Percentiles rank a stretch among this genome's conserved stretches.
phyloP scores from a whole-genome alignment of 1,140 invertebrate species.

The Hetaerina americana region DNA sequence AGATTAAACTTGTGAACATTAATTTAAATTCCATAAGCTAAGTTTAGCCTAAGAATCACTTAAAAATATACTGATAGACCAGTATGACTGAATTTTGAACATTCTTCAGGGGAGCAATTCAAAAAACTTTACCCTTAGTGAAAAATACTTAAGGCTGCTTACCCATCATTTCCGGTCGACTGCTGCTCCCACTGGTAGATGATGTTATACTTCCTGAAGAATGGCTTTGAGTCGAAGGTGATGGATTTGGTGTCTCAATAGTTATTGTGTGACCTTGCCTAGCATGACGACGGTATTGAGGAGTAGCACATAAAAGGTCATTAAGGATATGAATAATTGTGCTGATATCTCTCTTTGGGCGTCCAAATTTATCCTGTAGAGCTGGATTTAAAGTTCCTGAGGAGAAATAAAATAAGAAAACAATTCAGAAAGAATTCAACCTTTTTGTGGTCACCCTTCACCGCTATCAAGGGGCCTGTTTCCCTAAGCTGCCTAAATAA shows the following conservation, averaged over 20 bases:
- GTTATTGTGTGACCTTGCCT: conserved; percentile 11
- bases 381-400: conserved; percentile 83
- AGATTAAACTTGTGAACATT: no score
- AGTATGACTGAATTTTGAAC: no score
- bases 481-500: no score
- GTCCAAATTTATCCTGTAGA: conserved; percentile 79
- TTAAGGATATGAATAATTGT: conserved; percentile 93
- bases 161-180: not conserved
- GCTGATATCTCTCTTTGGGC: conserved; percentile 80
- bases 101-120: no score
- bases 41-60: no score
- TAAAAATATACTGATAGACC: no score
- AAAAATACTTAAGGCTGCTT: no score
- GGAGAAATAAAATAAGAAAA: conserved; percentile 26
- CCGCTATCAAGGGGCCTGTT: no score
- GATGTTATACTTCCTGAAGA: not conserved
- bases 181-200: not conserved
- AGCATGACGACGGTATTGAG: conserved; percentile 35
- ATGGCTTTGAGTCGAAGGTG: not conserved
- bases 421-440: conserved; percentile 17
- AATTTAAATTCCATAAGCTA: no score
- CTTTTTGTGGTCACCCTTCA: no score
- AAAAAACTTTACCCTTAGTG: no score
- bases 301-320: conserved; percentile 78
- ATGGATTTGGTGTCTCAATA: conserved; percentile 2